Base-by-base conservation (phyloP, 2,797 vertebrate species). In the Ficedula albicollis region DNA sequence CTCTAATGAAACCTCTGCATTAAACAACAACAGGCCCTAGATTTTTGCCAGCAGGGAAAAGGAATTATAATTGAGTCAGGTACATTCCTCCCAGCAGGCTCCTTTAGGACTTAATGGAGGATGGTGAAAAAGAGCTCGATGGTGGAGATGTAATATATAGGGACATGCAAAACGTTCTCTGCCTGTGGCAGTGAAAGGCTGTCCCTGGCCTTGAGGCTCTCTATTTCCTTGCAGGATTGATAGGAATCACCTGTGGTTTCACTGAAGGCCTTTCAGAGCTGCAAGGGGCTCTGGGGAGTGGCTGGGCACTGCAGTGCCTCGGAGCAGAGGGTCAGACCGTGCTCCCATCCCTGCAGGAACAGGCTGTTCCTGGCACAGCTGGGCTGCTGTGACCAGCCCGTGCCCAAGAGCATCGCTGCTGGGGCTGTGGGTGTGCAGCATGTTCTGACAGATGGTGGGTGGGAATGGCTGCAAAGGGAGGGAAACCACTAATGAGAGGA, bases 401-500 rank as follows among this genome's bases (percentile, higher is more conserved):
- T 30, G 68, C 12, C 89, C 62, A 6, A 17, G 63, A 74, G n/a
- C 11, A 9, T 78, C 3, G 19, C 46, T 68, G 87, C 54, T 0
- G 1, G 66, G 73, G 58, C 81, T 60, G 62, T 56, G 51, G 68
- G 67, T 1, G 22, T 91, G 74, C 78, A 75, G 55, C 29, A 3
- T 84, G 84, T 94, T 88, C 94, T 79, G 56, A 41, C 55, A 89
- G 73, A 86, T 44, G 58, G 55, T 55, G 93, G 79, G 59, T 86
- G 83, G 92, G 86, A 76, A 87, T 58, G 63, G 82, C 73, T 75
- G 64, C 68, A 55, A 66, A 56, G 62, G 60, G 88, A 87, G 83
- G 91, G 84, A 88, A 76, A 36, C 63, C 73, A 29, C 67, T 94
- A 64, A 92, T 63, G 64, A 75, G 74, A 91, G 88, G 90, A 94